Conservation (phyloP, 2,888 invertebrate species). For the Mylabris sibirica region DNA sequence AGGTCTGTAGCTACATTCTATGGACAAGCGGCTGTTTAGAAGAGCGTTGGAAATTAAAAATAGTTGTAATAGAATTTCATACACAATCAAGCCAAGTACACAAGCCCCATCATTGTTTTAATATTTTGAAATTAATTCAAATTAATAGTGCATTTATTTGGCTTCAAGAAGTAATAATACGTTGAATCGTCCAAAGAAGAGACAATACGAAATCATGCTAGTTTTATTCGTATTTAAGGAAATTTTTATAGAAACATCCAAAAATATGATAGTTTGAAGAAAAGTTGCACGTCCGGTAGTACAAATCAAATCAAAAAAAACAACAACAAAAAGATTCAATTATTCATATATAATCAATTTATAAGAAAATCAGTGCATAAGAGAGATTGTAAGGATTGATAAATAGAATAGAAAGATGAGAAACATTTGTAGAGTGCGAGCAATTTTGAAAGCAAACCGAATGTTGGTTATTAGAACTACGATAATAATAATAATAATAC, state of each 20-base stretch:
- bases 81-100: constrained; percentile 56
- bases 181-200: not conserved
- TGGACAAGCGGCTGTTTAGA: constrained; percentile 56
- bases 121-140: not conserved
- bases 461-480: not conserved
- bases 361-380: not conserved
- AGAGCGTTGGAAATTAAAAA: constrained; percentile 37
- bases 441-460: constrained; percentile 5
- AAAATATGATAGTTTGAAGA: not conserved
- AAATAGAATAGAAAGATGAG: not conserved
- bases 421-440: constrained; percentile 5
- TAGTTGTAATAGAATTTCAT: constrained; percentile 37
- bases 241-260: not conserved
- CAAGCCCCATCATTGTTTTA: constrained; percentile 44
- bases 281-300: constrained; percentile 8
- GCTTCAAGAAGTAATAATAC: not conserved
- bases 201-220: not conserved
- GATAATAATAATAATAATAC: too few relatives aligned
- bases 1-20: constrained; percentile 63
- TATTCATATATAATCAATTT: not conserved
- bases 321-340: not conserved
- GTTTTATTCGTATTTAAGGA: not conserved
- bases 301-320: not conserved
- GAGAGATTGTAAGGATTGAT: constrained; percentile 6
- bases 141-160: constrained; percentile 12